phyloP scores from a whole-genome alignment of 2,888 invertebrate species.

The Nomada fucata region DNA sequence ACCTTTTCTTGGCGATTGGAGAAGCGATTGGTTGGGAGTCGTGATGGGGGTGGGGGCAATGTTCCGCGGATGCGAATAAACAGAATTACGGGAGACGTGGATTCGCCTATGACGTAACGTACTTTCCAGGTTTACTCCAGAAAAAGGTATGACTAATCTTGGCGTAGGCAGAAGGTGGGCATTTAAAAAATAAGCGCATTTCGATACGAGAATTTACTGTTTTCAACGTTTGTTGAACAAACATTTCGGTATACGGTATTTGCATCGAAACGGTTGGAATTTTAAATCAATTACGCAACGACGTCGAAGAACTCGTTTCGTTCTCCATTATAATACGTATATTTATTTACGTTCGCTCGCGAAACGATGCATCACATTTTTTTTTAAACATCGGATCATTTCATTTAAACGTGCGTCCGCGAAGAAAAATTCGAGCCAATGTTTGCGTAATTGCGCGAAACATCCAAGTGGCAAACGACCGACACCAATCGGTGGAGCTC shows the following conservation, averaged over 20 bases:
- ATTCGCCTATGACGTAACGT: conserved; percentile 44
- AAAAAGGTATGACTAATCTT: conserved; percentile 46
- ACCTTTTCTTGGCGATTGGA: too few species aligned
- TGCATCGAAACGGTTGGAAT: neutral
- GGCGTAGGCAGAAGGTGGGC: conserved; percentile 45
- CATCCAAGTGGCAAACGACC: neutral
- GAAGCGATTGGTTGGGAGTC: neutral
- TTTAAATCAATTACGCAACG: conserved; percentile 18
- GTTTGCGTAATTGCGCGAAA: neutral
- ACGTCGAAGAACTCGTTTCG: conserved; percentile 3
- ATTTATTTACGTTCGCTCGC: conserved; percentile 8
- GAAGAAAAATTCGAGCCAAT: neutral
- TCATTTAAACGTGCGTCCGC: too few species aligned
- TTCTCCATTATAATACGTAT: neutral
- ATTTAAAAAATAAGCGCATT: conserved; percentile 40
- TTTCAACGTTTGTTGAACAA: conserved; percentile 9
- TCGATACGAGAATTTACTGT: conserved; percentile 28
- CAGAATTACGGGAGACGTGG: conserved; percentile 31
- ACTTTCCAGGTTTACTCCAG: conserved; percentile 29
- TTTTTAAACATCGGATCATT: too few species aligned
- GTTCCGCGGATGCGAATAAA: conserved; percentile 27
- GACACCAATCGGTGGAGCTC: neutral
- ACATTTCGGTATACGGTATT: neutral
- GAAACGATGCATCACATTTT: neutral
- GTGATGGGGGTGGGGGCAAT: conserved; percentile 7